Evolutionary conservation across 2,888 invertebrate genomes (phyloP).

Genomic region (Petrolisthes cinctipes): DNA sequence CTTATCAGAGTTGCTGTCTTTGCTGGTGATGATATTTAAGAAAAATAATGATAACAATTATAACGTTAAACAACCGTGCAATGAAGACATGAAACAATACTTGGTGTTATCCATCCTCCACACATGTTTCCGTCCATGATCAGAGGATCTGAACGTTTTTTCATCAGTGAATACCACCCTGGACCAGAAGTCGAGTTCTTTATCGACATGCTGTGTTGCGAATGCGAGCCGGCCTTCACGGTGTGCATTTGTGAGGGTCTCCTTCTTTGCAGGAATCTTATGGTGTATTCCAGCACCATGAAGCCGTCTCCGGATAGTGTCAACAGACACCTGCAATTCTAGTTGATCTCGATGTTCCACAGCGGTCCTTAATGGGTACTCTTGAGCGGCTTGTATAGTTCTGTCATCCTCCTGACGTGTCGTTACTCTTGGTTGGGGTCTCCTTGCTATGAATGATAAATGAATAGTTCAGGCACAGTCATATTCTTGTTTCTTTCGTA

Average conservation of each 20-base stretch:
- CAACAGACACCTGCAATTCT: constrained; percentile 11
- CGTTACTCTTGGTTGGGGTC: no score
- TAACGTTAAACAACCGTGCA: not conserved
- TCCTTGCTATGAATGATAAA: no score
- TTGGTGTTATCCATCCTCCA: not conserved
- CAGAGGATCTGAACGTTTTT: no score
- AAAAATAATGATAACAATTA: no score
- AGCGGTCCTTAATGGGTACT: constrained; percentile 5
- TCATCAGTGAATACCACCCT: no score
- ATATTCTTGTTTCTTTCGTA: no score
- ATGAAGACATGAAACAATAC: not conserved
- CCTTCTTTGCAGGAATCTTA: not conserved
- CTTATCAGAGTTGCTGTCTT: no score
- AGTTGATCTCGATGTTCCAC: not conserved
- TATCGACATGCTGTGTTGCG: not conserved
- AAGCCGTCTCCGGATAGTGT: constrained; percentile 19
- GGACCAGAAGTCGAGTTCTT: not conserved
- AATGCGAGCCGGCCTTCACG: not conserved
- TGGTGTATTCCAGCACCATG: constrained; percentile 13
- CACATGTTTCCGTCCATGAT: not conserved
- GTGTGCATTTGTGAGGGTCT: no score
- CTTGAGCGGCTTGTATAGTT: no score
- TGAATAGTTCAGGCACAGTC: no score
- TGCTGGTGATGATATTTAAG: no score
- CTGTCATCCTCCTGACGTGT: not conserved